Evolutionary conservation across 2,888 invertebrate species (phyloP).

Genomic region (Tortrix viridana): DNA sequence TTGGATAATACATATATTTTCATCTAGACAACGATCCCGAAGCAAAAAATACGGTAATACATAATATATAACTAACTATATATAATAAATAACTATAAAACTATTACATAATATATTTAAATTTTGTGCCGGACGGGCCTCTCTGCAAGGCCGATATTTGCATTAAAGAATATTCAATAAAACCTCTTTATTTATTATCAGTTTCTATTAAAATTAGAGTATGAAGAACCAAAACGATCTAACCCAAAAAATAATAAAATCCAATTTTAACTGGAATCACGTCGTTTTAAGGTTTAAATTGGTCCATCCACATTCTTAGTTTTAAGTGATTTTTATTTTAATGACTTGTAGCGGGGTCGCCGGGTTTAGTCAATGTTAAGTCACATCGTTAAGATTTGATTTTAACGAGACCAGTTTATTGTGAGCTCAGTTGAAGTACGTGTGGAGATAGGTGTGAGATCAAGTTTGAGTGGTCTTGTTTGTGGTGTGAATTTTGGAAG

Average conservation of each 20-base stretch:
- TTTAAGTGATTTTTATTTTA: not conserved
- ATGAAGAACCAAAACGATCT: not conserved
- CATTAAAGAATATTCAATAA: slow-evolving; percentile 19
- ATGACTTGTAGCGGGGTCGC: slow-evolving; percentile 13
- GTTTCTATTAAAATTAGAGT: slow-evolving; percentile 8
- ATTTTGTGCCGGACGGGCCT: not conserved
- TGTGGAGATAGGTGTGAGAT: not conserved
- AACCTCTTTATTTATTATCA: slow-evolving; percentile 13
- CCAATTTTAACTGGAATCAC: too few species aligned
- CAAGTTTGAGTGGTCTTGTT: not conserved
- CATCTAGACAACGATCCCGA: too few species aligned
- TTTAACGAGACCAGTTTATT: not conserved
- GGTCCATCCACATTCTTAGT: too few species aligned
- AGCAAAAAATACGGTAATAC: too few species aligned
- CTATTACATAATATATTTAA: slow-evolving; percentile 1
- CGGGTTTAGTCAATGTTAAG: slow-evolving; percentile 9
- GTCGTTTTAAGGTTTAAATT: too few species aligned
- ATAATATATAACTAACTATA: too few species aligned
- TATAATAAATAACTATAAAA: too few species aligned
- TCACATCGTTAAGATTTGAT: not conserved
- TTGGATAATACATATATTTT: too few species aligned
- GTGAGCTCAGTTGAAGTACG: not conserved
- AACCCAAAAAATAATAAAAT: not conserved
- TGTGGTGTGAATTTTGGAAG: not conserved
- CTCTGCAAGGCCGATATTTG: slow-evolving; percentile 23